Percentiles rank a stretch among this genome's conserved stretches.
Evolutionary conservation across 2,113 vertebrate species (phyloP).

Genomic region (Cololabis saira): DNA sequence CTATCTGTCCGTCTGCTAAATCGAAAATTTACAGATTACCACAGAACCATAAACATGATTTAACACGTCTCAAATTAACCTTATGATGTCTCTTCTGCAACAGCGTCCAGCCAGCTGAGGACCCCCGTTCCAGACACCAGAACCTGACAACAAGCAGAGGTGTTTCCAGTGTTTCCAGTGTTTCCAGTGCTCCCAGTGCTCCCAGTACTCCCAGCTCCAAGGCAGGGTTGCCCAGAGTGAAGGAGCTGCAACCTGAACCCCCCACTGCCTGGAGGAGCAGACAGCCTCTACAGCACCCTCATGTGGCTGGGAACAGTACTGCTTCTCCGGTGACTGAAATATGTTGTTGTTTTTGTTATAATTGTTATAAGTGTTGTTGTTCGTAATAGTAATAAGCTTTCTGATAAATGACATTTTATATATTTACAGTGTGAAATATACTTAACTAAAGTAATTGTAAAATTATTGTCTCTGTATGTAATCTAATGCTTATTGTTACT

Average conservation of each 20-base stretch:
- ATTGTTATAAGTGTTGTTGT: too few relatives aligned
- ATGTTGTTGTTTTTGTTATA: too few relatives aligned
- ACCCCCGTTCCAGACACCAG: neutral
- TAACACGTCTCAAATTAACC: too few relatives aligned
- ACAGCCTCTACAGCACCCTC: conserved; percentile 25
- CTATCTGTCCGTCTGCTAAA: too few relatives aligned
- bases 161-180: conserved; percentile 1
- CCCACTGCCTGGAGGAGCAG: conserved; percentile 7
- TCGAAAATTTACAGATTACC: neutral
- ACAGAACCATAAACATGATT: neutral
- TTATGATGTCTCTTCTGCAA: neutral
- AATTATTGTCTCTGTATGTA: too few relatives aligned
- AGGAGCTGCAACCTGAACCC: neutral
- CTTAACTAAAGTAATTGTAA: too few relatives aligned
- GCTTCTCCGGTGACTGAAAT: neutral
- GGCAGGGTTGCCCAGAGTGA: too few relatives aligned
- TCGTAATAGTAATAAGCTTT: too few relatives aligned
- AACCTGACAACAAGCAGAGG: neutral
- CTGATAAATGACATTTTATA: too few relatives aligned
- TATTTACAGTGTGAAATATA: too few relatives aligned
- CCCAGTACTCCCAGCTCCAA: neutral
- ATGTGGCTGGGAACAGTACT: conserved; percentile 21
- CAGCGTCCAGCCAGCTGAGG: neutral
- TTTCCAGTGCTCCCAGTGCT: neutral
- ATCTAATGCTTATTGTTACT: too few relatives aligned